These are phyloP conservation scores for Drosophila erecta DNA, from an alignment of 1,140 invertebrate species.

Conservation along the genomic window DNA sequence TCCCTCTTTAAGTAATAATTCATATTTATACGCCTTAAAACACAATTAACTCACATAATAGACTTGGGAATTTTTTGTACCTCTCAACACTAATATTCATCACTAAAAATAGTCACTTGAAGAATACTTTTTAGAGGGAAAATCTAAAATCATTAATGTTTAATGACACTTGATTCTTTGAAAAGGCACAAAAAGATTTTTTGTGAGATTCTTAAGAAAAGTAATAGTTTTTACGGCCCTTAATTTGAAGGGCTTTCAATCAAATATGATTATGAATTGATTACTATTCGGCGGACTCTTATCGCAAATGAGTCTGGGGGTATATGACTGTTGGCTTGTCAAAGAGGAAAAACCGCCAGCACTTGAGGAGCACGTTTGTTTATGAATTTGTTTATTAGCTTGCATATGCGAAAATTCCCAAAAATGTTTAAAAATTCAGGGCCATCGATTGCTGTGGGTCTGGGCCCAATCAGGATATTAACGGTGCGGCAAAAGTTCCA, in stretches of 20 bases:
- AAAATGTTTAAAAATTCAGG: constrained; percentile 51
- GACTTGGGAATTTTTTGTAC: no score
- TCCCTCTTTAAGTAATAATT: neutral
- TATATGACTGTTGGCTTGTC: constrained; percentile 13
- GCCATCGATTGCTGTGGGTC: constrained; percentile 9
- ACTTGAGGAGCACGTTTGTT: constrained; percentile 16
- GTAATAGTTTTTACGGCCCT: neutral
- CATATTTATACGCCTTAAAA: no score
- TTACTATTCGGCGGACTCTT: constrained; percentile 5
- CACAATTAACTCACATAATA: no score
- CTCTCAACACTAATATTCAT: no score
- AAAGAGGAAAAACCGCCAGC: constrained; percentile 11
- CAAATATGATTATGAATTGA: neutral
- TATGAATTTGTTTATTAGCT: constrained; percentile 32
- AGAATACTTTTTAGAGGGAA: no score
- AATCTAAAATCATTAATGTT: no score
- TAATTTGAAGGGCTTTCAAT: neutral
- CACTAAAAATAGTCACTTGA: no score
- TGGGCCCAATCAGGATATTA: constrained; percentile 19
- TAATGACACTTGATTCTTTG: no score
- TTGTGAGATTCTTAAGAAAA: neutral
- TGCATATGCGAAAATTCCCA: constrained; percentile 60
- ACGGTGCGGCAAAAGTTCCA: constrained; percentile 37
- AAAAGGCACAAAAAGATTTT: no score
- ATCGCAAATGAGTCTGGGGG: constrained; percentile 10